Conservation (phyloP, 2,797 vertebrate genomes). For the Geotrypetes seraphini region DNA sequence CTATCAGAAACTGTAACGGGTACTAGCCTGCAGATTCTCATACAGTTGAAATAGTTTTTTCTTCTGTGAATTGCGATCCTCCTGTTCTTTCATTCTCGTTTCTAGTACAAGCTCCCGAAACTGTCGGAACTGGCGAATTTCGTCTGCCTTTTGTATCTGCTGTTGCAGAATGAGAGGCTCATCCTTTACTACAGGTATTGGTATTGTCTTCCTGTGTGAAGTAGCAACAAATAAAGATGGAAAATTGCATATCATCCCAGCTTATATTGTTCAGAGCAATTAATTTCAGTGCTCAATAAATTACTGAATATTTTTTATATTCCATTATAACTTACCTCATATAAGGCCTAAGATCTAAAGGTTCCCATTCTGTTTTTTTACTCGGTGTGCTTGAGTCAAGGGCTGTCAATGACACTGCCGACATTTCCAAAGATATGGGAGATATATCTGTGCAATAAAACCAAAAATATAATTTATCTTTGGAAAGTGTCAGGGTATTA, state of each 20-base stretch:
- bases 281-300: neutral
- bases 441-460: conserved; percentile 4
- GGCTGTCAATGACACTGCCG: neutral
- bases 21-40: conserved; percentile 62
- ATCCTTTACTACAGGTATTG: conserved; percentile 46
- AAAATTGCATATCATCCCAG: neutral
- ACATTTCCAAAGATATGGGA: conserved; percentile 1
- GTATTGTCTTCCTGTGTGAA: conserved; percentile 44
- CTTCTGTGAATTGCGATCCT: conserved; percentile 47
- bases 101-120: conserved; percentile 49
- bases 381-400: conserved; percentile 12
- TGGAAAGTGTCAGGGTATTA: neutral
- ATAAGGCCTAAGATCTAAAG: conserved; percentile 41
- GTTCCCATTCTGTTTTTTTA: conserved; percentile 29
- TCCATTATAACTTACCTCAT: conserved; percentile 36
- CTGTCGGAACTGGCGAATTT: conserved; percentile 65
- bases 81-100: conserved; percentile 44
- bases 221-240: neutral
- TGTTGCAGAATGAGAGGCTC: conserved; percentile 47
- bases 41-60: conserved; percentile 54
- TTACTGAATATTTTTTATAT: neutral
- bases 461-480: conserved; percentile 4
- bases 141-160: conserved; percentile 49
- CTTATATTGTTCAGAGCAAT: neutral
- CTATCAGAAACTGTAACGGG: too few species aligned